A percentile compares a stretch with the other conserved stretches of the same genome.
Conservation (phyloP, 2,113 vertebrate genomes). For the Saguinus midas region DNA sequence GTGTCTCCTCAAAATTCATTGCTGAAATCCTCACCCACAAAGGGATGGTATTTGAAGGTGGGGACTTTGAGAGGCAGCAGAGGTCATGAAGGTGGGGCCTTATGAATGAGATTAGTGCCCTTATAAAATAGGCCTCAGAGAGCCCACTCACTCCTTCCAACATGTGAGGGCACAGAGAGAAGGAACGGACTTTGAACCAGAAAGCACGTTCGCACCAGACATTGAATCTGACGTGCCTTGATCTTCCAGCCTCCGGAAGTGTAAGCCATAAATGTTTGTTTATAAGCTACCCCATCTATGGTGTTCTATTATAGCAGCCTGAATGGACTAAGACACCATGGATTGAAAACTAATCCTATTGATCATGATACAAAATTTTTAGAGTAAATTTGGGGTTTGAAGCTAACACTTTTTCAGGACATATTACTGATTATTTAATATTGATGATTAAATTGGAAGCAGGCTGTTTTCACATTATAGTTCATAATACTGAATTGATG, state of each 20-base stretch:
- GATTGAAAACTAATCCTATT: neutral
- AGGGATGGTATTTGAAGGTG: neutral
- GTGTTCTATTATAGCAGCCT: neutral
- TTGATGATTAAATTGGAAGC: too few relatives aligned
- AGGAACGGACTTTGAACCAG: neutral
- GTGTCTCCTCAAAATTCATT: neutral
- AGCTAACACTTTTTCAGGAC: neutral
- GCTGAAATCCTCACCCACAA: neutral
- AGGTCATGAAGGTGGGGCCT: too few relatives aligned
- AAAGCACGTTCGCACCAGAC: neutral
- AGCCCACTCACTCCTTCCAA: neutral
- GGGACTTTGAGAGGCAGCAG: neutral
- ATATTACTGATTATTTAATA: too few relatives aligned
- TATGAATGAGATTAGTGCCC: neutral
- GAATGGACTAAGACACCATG: too few relatives aligned
- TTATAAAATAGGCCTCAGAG: neutral
- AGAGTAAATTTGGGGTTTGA: neutral
- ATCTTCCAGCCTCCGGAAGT: neutral
- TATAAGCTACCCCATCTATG: neutral
- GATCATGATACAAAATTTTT: neutral
- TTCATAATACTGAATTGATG: too few relatives aligned
- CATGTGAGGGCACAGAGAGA: neutral
- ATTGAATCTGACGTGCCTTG: neutral
- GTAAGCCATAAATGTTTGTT: neutral
- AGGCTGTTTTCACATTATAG: too few relatives aligned